These are phyloP conservation scores for Cephus pulcher DNA, from an alignment of 2,888 invertebrate genomes.

Conservation along the genomic window DNA sequence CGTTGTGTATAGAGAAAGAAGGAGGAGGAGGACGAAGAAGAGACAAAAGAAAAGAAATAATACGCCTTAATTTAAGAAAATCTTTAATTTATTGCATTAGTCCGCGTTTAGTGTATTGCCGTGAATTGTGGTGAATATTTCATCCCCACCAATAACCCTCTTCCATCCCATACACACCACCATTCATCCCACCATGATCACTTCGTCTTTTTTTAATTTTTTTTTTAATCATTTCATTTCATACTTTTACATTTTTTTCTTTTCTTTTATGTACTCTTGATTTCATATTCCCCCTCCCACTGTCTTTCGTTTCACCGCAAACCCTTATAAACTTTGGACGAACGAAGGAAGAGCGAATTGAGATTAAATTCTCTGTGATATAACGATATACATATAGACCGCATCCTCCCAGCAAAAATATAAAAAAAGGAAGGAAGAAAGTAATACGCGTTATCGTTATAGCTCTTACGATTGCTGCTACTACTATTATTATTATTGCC, in stretches of 20 bases:
- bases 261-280: constrained; percentile 10
- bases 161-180: neutral
- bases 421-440: constrained; percentile 35
- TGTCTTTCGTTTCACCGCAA: neutral
- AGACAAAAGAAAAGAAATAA: neutral
- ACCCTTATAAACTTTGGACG: neutral
- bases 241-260: constrained; percentile 7
- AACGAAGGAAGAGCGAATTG: constrained; percentile 28
- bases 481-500: constrained; percentile 10
- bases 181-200: neutral
- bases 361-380: constrained; percentile 62
- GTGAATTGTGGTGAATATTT: constrained; percentile 8
- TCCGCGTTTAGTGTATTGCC: constrained; percentile 44
- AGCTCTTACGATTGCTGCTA: constrained; percentile 41
- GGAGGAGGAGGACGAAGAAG: neutral
- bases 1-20: constrained; percentile 34
- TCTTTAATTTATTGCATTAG: constrained; percentile 33
- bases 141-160: neutral
- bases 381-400: constrained; percentile 46
- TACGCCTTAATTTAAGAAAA: neutral
- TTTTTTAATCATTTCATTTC: neutral
- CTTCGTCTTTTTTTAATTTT: constrained; percentile 2
- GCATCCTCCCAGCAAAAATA: constrained; percentile 13
- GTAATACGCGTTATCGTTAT: constrained; percentile 57
- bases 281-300: constrained; percentile 1